A percentile compares a stretch with the other conserved stretches of the same genome.
Evolutionary conservation across 2,113 vertebrate species (phyloP).

Genomic region (Spheniscus mendiculus): DNA sequence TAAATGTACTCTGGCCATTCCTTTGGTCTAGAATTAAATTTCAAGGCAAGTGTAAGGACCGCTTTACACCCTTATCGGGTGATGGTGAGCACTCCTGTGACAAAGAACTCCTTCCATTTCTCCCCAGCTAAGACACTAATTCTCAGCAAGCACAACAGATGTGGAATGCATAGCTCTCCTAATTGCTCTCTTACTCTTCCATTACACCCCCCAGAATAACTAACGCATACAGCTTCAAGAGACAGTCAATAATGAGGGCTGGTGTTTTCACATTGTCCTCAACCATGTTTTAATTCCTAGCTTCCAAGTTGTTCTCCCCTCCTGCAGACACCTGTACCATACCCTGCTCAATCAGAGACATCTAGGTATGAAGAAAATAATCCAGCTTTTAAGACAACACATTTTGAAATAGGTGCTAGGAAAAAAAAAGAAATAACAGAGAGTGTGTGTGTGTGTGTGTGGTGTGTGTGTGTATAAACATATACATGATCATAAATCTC

Average conservation of each 20-base stretch:
- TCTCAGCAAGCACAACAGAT: neutral
- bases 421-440: too few species aligned
- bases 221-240: neutral
- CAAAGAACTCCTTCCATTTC: neutral
- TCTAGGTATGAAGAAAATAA: neutral
- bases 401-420: neutral
- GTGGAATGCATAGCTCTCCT: neutral
- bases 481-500: neutral
- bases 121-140: neutral
- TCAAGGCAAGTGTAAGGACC: neutral
- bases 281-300: neutral
- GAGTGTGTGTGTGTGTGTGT: neutral
- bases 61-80: accelerated
- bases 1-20: neutral
- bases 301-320: neutral
- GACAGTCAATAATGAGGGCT: neutral
- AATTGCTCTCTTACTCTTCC: neutral
- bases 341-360: neutral
- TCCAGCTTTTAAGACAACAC: neutral
- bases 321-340: neutral
- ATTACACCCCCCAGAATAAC: neutral
- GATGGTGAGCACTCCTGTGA: neutral
- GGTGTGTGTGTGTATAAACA: neutral
- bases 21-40: neutral
- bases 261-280: neutral